Conservation (phyloP, 2,113 vertebrate genomes). For the Mungos mungo region DNA sequence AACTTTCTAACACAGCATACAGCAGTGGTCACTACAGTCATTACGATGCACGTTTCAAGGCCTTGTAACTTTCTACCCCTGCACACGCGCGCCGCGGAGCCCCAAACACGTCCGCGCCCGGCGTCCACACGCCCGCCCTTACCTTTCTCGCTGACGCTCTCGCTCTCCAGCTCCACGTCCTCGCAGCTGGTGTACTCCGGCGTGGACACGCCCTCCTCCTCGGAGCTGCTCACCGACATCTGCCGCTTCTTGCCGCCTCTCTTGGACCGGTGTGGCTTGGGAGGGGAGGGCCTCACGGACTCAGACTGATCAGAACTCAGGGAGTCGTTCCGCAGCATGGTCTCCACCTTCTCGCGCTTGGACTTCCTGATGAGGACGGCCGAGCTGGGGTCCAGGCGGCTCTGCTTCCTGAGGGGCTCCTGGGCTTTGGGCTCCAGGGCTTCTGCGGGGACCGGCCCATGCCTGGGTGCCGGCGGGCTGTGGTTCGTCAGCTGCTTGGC, state of each 20-base stretch:
- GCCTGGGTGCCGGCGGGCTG: conserved; percentile 87
- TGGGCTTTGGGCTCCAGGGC: conserved; percentile 88
- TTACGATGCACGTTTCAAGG: too few relatives aligned
- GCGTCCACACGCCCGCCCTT: conserved; percentile 68
- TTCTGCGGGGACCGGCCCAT: conserved; percentile 83
- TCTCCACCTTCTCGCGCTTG: conserved; percentile 94
- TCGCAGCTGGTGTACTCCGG: conserved; percentile 99
- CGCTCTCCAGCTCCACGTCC: conserved; percentile 98
- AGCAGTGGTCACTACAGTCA: not conserved
- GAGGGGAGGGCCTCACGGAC: conserved; percentile 95
- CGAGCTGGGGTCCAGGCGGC: conserved; percentile 90
- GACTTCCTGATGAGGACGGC: conserved; percentile 88
- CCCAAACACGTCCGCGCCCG: not conserved
- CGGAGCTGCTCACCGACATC: conserved; percentile 99
- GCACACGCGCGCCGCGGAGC: not conserved
- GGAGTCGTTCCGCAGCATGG: conserved; percentile 96
- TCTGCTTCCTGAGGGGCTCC: conserved; percentile 90
- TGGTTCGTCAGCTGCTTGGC: conserved; percentile 85
- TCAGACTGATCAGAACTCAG: conserved; percentile 98
- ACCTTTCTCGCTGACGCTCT: conserved; percentile 98
- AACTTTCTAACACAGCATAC: not conserved
- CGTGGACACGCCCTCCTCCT: conserved; percentile 98
- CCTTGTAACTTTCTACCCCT: not conserved
- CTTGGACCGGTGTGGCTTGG: conserved; percentile 94
- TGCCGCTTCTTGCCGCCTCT: conserved; percentile 95